Base-by-base conservation (phyloP, 2,888 invertebrate species). In the Cyrtodaria siliqua region DNA sequence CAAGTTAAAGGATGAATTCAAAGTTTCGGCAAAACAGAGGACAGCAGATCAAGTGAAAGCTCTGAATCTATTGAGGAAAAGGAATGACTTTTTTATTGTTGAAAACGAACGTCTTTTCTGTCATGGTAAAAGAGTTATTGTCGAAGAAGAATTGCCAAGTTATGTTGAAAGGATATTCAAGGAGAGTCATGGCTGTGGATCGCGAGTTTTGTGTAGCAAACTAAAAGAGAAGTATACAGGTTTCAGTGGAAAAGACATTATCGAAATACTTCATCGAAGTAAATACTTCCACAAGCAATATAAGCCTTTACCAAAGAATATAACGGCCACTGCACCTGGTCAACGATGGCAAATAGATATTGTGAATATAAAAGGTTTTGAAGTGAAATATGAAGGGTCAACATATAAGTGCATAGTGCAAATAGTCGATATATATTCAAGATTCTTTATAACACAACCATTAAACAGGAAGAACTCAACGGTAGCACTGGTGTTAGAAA, bases 91-190 rank as follows among this genome's bases (percentile, higher is more conserved):
- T 47, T 23, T 8, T 9, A n/a, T 69, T 2, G 24, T 29, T 50
- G n/a, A 47, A 2, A 40, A 20, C 6, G 33, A 57, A 14, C 50
- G n/a, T 6, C 47, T 70, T 27, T 29, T 70, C 14, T 70, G 56
- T 50, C 24, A 57, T 26, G 70, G 70, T 16, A 70, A 70, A 49
- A 49, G 20, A 12, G 63, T 70, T 4, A 56, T 63, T 57, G 23
- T 33, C 6, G 9, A 55, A 4, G 70, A 70, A 50, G 40, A 57
- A 8, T 52, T 70, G 26, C 44, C 56, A 16, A 2, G 9, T 2
- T 49, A 26, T 40, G 63, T 70, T n/a, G n/a, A 70, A 29, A 33
- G 29, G 26, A 20, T 49, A 18, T 63, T 64, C 16, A 64, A 18
- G 33, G 44, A 59, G 1, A 63, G 18, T 57, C 18, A 71, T 20